Evolutionary conservation across 2,797 vertebrate genomes (phyloP).

Genomic region (Gymnoscopelus microlampas): DNA sequence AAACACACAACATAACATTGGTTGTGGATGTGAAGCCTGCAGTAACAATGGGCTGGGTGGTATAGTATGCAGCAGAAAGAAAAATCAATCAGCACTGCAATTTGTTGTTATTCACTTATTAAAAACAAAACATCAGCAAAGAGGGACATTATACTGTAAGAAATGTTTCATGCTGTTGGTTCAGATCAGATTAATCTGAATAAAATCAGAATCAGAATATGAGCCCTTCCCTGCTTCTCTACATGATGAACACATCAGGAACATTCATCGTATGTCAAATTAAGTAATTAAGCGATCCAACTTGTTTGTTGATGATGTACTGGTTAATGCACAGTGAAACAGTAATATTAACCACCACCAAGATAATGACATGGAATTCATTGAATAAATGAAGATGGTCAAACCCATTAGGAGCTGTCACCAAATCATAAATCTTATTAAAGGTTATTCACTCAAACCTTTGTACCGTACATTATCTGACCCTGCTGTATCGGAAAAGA

Average conservation of each 20-base stretch:
- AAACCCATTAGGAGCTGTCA: not conserved
- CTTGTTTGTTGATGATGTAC: no score
- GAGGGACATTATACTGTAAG: not conserved
- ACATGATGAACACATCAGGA: slow-evolving; percentile 2
- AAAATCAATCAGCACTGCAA: not conserved
- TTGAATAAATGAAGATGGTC: slow-evolving; percentile 1
- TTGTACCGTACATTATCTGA: no score
- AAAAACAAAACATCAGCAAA: not conserved
- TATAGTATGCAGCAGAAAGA: not conserved
- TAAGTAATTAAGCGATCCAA: not conserved
- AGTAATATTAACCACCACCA: no score
- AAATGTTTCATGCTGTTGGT: slow-evolving; percentile 3
- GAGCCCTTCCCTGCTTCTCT: not conserved
- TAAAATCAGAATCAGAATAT: not conserved
- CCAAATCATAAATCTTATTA: not conserved
- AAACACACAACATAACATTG: slow-evolving; percentile 11
- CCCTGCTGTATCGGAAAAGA: not conserved
- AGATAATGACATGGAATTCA: no score
- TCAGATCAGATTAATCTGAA: slow-evolving; percentile 8
- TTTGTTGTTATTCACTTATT: not conserved
- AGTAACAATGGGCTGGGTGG: not conserved
- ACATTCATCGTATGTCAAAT: slow-evolving; percentile 18
- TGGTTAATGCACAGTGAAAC: no score
- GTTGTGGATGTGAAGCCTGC: slow-evolving; percentile 2
- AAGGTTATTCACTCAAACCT: no score